These are phyloP conservation scores for Trachops cirrhosus DNA, from an alignment of 2,797 vertebrate genomes.

Conservation along the genomic window DNA sequence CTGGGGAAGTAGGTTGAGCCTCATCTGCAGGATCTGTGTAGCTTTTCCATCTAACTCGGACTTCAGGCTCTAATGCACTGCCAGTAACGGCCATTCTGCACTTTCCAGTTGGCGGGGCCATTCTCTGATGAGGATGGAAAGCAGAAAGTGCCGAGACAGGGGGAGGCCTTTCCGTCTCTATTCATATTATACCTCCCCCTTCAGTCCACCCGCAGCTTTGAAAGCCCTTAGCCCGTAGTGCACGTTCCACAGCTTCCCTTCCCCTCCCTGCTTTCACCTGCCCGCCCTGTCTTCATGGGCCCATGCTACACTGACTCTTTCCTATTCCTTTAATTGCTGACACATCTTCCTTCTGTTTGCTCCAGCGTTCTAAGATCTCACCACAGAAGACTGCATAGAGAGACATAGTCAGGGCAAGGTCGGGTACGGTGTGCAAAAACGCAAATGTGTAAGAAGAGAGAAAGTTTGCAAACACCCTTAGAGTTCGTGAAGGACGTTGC, in stretches of 20 bases:
- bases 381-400: not conserved
- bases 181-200: not conserved
- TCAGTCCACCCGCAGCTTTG: not conserved
- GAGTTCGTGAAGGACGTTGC: not conserved
- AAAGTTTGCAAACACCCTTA: not conserved
- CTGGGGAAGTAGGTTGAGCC: not conserved
- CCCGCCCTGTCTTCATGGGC: not conserved
- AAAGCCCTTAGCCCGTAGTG: not conserved
- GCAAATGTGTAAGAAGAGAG: not conserved
- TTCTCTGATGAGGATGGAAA: not conserved
- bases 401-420: not conserved
- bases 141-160: rapidly evolving
- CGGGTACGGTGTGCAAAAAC: not conserved
- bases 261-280: not conserved
- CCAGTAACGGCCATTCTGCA: not conserved
- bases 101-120: not conserved
- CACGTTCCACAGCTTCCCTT: not conserved
- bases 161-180: not conserved
- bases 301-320: not conserved
- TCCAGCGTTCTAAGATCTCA: not conserved
- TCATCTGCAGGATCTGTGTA: not conserved
- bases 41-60: not conserved
- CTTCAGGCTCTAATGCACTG: not conserved
- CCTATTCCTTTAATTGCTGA: not conserved
- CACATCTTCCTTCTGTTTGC: not conserved